A percentile compares a stretch with the other conserved stretches of the same genome.
Conservation (phyloP, 2,797 vertebrate genomes). For the Strix occidentalis region DNA sequence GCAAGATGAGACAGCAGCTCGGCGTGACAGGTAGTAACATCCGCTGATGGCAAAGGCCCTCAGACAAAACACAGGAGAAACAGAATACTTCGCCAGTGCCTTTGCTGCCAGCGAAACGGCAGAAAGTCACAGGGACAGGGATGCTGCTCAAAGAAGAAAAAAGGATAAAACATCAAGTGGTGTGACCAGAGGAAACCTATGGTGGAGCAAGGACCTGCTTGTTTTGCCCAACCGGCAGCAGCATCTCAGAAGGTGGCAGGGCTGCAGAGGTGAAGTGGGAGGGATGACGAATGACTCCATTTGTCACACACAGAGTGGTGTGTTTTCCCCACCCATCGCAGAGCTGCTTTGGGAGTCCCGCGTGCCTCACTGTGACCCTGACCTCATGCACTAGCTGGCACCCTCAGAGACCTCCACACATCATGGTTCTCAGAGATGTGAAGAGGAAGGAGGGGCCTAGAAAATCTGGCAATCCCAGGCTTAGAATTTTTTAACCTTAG, state of each 20-base stretch:
- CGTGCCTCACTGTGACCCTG: fast-evolving
- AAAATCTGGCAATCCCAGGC: background rate
- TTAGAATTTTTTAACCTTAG: background rate
- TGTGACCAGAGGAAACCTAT: background rate
- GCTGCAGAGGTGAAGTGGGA: background rate
- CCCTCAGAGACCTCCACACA: background rate
- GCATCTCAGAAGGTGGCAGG: background rate
- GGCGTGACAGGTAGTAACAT: background rate
- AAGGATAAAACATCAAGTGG: background rate
- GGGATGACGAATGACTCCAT: background rate
- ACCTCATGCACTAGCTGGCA: background rate
- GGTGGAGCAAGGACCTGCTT: background rate
- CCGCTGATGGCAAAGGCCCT: background rate
- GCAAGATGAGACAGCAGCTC: background rate
- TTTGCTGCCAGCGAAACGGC: fast-evolving
- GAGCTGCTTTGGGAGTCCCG: background rate
- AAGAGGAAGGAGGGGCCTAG: background rate
- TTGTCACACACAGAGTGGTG: background rate
- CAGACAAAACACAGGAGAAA: background rate
- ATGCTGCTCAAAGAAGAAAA: background rate
- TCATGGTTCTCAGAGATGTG: background rate
- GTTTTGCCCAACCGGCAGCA: background rate
- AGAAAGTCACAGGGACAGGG: background rate
- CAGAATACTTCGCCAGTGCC: background rate
- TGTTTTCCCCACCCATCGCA: fast-evolving